Base-by-base conservation (phyloP, 2,113 vertebrate genomes). In the Heterotis niloticus region DNA sequence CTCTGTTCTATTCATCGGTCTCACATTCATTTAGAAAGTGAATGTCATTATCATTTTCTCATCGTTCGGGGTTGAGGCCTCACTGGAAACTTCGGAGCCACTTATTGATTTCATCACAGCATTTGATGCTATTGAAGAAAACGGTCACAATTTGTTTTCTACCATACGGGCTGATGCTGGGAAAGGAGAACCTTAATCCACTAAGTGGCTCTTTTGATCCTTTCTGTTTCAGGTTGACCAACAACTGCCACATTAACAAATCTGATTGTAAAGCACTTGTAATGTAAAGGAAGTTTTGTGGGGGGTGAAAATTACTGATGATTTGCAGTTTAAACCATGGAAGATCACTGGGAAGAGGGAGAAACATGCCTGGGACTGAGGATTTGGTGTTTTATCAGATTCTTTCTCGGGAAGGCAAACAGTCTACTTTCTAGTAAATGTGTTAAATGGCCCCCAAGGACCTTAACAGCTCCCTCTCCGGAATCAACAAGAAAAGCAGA, bases 361-460 rank as follows among this genome's bases (percentile, higher is more conserved):
- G 34, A 44, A 44, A 44, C 34, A 2, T 44, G 34, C n/a, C n/a
- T n/a, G 7, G 34, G 34, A 7, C 7, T 44, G 3, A 44, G 34
- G 90, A 91, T 91, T 87, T 89, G 88, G 76, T 60, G 80, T 44
- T 44, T 44, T 44, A 44, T 44, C 34, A 44, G 34, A 44, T 44
- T 44, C 34, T 44, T 44, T 44, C 34, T 44, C 16, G 84, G 87
- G 82, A 87, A 72, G 81, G 81, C 86, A 81, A 85, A 86, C 85
- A 80, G 80, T 84, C 82, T 44, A 81, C 85, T 88, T 86, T 84
- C 52, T 60, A 81, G 64, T 83, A 80, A 90, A 88, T 89, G 79
- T 88, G 91, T 92, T 90, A 92, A 91, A 91, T 84, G 79, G n/a
- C 68, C 86, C 85, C 87, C 87, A 83, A 89, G 88, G 88, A 83